phyloP scores from a whole-genome alignment of 2,113 vertebrate genomes.

The Neodontobutis hainanensis region DNA sequence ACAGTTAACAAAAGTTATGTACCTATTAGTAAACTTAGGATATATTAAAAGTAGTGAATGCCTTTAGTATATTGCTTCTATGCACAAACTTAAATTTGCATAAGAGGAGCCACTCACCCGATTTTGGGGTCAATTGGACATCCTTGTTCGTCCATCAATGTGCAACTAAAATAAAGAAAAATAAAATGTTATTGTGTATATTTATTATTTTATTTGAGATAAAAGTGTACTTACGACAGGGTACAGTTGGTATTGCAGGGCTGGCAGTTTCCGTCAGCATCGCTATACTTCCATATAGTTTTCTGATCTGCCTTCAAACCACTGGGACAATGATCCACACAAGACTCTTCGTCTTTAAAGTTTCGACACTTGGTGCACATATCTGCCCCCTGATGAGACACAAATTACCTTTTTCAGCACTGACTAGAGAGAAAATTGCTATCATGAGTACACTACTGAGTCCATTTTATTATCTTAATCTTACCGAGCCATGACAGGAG shows the following conservation, averaged over 20 bases:
- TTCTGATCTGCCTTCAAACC: conserved; percentile 88
- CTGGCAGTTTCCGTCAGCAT: conserved; percentile 85
- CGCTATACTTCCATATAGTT: conserved; percentile 91
- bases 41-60: too few species aligned
- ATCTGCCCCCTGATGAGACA: conserved; percentile 79
- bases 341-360: conserved; percentile 84
- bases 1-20: too few species aligned
- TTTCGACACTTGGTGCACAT: conserved; percentile 86
- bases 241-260: conserved; percentile 92
- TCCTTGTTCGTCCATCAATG: conserved; percentile 84
- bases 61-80: too few species aligned
- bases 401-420: background rate
- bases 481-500: conserved; percentile 89
- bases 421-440: background rate
- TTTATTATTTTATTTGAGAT: background rate
- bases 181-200: background rate
- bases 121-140: conserved; percentile 88
- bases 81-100: too few species aligned
- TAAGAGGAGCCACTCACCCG: conserved; percentile 77
- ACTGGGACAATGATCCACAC: conserved; percentile 90
- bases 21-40: too few species aligned
- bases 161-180: conserved; percentile 81
- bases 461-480: conserved; percentile 24
- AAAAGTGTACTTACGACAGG: conserved; percentile 83
- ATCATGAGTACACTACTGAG: background rate